Evolutionary conservation across 2,113 vertebrate genomes (phyloP), one percentile per base, ranked within the genome.

Genomic region (Poeciliopsis occidentalis): DNA sequence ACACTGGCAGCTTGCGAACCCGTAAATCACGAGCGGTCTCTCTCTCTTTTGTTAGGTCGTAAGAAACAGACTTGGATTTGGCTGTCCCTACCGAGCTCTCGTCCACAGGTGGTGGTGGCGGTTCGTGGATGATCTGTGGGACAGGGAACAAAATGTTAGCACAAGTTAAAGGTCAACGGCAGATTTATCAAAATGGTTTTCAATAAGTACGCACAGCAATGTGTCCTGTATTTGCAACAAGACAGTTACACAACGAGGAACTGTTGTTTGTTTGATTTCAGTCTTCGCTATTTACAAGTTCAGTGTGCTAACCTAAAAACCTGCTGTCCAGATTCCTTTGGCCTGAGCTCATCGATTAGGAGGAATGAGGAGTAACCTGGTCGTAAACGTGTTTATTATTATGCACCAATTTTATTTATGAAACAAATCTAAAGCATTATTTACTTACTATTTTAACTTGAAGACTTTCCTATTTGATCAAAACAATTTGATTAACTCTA

Each of bases 71-170:
- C 62, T 8, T 34, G 32, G 32, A 34, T 0, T 11, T 12, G 41
- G 60, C 54, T n/a, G 67, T 68, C 81, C 94, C 79, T 92, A 95
- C 95, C 93, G 94, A 93, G 76, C 94, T 95, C 63, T 94, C 94
- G 81, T 95, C 93, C 17, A 60, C 69, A 66, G 79, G 54, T 30
- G 93, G 92, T 5, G 95, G 93, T 4, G 94, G 94, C n/a, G 94
- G 92, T 37, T 93, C 95, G 26, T 93, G 93, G 83, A 95, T 95
- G 76, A 95, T 94, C 95, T 95, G 82, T n/a, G 1, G 34, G 26
- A 5, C 11, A 73, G 17, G 15, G 34, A 62, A 70, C 68, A 22
- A 1, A 32, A 29, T n/a, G 47, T 24, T 32, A 80, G 86, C 47
- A 73, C 64, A 62, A 37, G 39, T 47, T 57, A n/a, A 79, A 71